These are phyloP conservation scores for Eubasilissa regina DNA, from an alignment of 1,140 invertebrate species.

Conservation along the genomic window DNA sequence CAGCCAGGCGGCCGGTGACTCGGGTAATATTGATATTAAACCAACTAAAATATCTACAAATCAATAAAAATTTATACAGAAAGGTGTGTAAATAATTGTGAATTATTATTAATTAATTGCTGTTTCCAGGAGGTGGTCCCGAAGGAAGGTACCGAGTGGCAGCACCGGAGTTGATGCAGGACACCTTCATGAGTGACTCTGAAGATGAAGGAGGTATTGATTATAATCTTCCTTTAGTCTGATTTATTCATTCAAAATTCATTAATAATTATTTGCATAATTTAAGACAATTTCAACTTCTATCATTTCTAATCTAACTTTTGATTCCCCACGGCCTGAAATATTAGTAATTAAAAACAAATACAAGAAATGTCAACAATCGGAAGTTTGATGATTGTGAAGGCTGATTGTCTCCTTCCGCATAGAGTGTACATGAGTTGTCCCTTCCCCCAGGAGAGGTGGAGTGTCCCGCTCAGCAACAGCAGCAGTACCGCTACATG, in stretches of 20 bases:
- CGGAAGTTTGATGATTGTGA: too few species aligned
- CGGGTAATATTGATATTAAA: constrained; percentile 65
- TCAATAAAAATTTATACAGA: too few species aligned
- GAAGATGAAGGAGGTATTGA: constrained; percentile 96
- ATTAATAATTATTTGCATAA: not conserved
- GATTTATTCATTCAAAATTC: not conserved
- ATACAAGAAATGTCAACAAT: too few species aligned
- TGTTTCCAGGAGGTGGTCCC: constrained; percentile 67
- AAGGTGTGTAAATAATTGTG: too few species aligned
- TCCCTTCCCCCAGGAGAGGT: constrained; percentile 78
- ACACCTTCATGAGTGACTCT: constrained; percentile 98
- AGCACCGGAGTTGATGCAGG: constrained; percentile 98
- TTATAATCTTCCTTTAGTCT: too few species aligned
- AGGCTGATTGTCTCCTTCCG: too few species aligned
- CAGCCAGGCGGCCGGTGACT: constrained; percentile 80
- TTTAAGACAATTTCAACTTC: too few species aligned
- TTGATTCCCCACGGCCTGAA: too few species aligned
- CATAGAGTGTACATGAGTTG: not conserved
- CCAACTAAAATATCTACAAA: not conserved
- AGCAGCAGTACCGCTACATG: constrained; percentile 91
- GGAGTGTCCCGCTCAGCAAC: constrained; percentile 74
- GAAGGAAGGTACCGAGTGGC: constrained; percentile 96
- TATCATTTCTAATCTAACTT: too few species aligned
- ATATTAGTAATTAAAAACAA: too few species aligned
- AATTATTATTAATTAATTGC: not conserved